These are phyloP conservation scores for Malurus leucopterus DNA, from an alignment of 2,797 vertebrate species.

Conservation along the genomic window DNA sequence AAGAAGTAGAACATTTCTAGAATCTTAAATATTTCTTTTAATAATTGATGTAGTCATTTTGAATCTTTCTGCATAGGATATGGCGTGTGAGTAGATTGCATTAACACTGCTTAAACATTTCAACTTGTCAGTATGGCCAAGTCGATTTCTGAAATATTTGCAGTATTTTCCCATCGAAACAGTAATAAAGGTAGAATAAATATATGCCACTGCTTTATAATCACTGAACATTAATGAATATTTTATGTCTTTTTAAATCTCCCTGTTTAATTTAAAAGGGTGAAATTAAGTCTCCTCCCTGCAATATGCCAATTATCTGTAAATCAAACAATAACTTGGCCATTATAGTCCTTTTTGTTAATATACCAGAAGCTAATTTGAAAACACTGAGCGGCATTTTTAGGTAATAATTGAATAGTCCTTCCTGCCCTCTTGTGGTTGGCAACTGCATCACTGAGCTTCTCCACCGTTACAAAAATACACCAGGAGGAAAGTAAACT, in stretches of 20 bases:
- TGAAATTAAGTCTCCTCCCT: constrained; percentile 86
- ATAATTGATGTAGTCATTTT: constrained; percentile 90
- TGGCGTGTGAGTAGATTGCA: constrained; percentile 75
- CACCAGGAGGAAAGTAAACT: constrained; percentile 13
- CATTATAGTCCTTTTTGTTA: constrained; percentile 87
- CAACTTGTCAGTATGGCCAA: constrained; percentile 84
- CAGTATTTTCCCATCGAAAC: constrained; percentile 85
- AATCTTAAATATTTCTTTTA: constrained; percentile 82
- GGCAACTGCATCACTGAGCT: constrained; percentile 55
- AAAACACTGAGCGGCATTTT: constrained; percentile 73
- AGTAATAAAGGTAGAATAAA: constrained; percentile 85
- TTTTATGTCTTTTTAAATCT: constrained; percentile 92
- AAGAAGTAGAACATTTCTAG: constrained; percentile 66
- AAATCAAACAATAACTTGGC: constrained; percentile 94
- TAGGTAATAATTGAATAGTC: constrained; percentile 74
- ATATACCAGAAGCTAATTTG: constrained; percentile 83
- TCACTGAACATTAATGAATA: constrained; percentile 89
- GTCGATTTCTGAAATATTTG: constrained; percentile 84
- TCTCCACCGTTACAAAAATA: constrained; percentile 4
- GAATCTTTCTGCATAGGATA: constrained; percentile 81
- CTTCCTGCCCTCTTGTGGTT: constrained; percentile 77
- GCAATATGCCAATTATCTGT: constrained; percentile 87
- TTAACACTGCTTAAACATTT: constrained; percentile 85
- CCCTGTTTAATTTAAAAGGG: constrained; percentile 91
- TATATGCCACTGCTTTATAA: constrained; percentile 82